Base-by-base conservation (phyloP, 1,140 invertebrate species). In the Dendroctonus valens region DNA sequence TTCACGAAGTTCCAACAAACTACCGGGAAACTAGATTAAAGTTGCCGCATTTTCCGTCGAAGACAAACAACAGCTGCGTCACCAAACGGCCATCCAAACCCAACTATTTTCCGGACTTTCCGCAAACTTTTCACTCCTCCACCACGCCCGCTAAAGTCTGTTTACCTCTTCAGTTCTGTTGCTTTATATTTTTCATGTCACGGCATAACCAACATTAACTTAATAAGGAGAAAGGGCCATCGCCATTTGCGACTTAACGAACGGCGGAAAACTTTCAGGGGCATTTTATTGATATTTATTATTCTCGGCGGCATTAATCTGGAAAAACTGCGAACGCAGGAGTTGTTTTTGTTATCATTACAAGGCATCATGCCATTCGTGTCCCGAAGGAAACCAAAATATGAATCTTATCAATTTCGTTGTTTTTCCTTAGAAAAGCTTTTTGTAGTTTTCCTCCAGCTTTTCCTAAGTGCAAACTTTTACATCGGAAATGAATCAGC, bases 281-380 rank as follows among this genome's bases (percentile, higher is more conserved):
- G 50, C 40, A 39, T 12, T 62, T 62, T 62, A 62, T 62, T 62
- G 50, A 62, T 62, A 62, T 62, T 62, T 62, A 62, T 62, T 62
- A 62, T 53, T 62, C 60, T 53, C 41, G 5, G 41, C 15, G 50
- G 60, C 41, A 40, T 42, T 62, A 62, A 62, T 62, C 60, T 53
- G 50, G 60, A 62, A 53, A 62, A 52, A 62, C 54, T 15, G 60
- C 38, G n/a, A 54, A 41, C 14, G 60, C 44, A n/a, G 60, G 39
- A 53, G 60, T 42, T 52, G 38, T 62, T 52, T 62, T 52, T 41
- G 41, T 62, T 62, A 53, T 62, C 26, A 50, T 61, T 51, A 59
- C 58, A 48, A 38, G 15, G 58, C 38, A 42, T 38, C 12, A 59
- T 46, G 40, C 49, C 49, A 49, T 46, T 55, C 40, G 40, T 44